phyloP scores from a whole-genome alignment of 2,888 invertebrate species.

The Macaria liturata region DNA sequence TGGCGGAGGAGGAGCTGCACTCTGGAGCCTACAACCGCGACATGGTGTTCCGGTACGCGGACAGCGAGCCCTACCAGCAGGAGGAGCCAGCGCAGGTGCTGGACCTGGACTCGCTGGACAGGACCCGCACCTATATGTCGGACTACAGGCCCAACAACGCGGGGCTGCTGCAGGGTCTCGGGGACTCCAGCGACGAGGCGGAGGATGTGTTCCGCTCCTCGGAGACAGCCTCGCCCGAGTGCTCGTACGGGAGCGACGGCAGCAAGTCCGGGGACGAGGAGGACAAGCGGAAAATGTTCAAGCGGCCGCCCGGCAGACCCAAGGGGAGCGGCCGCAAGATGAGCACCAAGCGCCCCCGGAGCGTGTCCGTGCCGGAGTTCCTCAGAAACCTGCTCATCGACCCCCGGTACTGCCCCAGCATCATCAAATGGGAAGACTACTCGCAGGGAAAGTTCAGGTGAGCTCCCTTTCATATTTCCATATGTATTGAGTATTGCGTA shows the following conservation, averaged over 20 bases:
- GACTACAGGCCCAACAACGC: conserved; percentile 67
- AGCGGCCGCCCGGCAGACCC: conserved; percentile 82
- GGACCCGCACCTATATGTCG: conserved; percentile 56
- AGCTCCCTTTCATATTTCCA: conserved; percentile 40
- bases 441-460: conserved; percentile 90
- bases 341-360: conserved; percentile 67
- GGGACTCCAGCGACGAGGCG: conserved; percentile 73
- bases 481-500: conserved; percentile 21
- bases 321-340: conserved; percentile 75
- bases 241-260: conserved; percentile 69
- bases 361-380: conserved; percentile 91
- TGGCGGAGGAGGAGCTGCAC: conserved; percentile 58
- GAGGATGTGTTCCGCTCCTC: conserved; percentile 67
- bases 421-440: conserved; percentile 95
- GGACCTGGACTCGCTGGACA: conserved; percentile 66
- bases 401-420: conserved; percentile 89
- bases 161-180: conserved; percentile 48
- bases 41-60: conserved; percentile 64
- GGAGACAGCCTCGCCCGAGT: conserved; percentile 69
- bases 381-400: conserved; percentile 91
- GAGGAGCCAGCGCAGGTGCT: conserved; percentile 58
- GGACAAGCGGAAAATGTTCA: conserved; percentile 70
- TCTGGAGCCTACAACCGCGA: conserved; percentile 36
- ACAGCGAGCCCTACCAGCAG: conserved; percentile 56
- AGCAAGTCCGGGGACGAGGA: conserved; percentile 77